Base-by-base conservation (phyloP, 1,140 invertebrate genomes). In the Magallana ariakensis region DNA sequence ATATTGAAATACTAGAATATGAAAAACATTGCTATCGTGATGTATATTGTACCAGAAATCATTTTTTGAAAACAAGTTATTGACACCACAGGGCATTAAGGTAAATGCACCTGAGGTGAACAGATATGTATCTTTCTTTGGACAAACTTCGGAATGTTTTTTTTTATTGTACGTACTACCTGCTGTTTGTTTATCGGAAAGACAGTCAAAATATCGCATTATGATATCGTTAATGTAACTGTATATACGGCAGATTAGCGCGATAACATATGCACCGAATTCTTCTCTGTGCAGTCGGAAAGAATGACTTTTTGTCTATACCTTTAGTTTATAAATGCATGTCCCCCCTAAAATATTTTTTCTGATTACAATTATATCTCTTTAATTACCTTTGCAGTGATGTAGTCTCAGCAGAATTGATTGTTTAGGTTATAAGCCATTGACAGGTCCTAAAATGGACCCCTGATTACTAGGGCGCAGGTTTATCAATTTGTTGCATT, bases 151-250 rank as follows among this genome's bases (percentile, higher is more conserved):
- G 33, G 22, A 75, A 75, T 26, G 66, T 33, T 75, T 75, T 26
- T 46, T 75, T 26, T 19, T 75, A 75, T 75, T 46, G 33, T 46
- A 46, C 33, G 33, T 46, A 46, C 33, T 2, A 46, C 33, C 66
- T 75, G 66, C 66, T 75, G 66, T 75, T 75, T 75, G 66, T 75
- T 75, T 75, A 26, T 22, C 33, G 66, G 22, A 26, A 75, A 75
- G 66, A 75, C 66, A 10, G 22, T 75, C 66, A 22, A 75, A 11
- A 75, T 26, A 75, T 5, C 66, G 33, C 66, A 22, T 70, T 70
- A 70, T 70, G 19, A 75, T 75, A 75, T 75, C 26, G 66, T 75
- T 75, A 75, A 10, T 75, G 66, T 26, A 75, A 75, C 33, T 75
- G 19, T 75, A 75, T 33, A 75, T 75, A 2, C 66, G 7, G 66